A percentile compares a stretch with the other conserved stretches of the same genome.
Evolutionary conservation across 53 echinoderm and acorn worm species (phyloP).

Genomic region (Holothuria scabra): DNA sequence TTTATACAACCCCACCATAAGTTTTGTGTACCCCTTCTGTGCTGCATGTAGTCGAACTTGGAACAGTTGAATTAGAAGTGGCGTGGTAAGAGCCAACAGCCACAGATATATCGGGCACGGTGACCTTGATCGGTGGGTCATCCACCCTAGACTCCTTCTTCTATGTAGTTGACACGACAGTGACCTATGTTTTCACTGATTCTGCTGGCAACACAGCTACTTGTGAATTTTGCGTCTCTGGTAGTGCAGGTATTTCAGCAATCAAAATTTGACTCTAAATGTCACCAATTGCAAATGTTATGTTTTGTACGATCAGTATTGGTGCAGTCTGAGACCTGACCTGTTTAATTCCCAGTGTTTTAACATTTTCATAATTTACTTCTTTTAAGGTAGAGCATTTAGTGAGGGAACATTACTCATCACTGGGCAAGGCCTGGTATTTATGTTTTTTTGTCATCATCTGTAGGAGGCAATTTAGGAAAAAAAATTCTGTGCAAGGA

Average conservation of each 20-base stretch:
- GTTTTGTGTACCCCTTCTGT: background rate
- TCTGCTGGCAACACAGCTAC: slow-evolving; percentile 55
- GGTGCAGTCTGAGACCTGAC: too few relatives aligned
- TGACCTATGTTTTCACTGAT: slow-evolving; percentile 66
- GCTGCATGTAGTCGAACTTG: slow-evolving; percentile 22
- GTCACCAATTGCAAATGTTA: background rate
- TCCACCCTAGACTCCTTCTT: slow-evolving; percentile 51
- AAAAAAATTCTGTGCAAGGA: too few relatives aligned
- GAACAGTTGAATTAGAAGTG: slow-evolving; percentile 9
- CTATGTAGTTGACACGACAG: slow-evolving; percentile 28
- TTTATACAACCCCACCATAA: background rate
- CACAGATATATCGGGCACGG: slow-evolving; percentile 63
- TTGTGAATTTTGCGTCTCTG: slow-evolving; percentile 63
- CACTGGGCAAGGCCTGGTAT: too few relatives aligned
- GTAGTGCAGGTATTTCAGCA: slow-evolving; percentile 53
- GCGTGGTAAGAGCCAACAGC: slow-evolving; percentile 59
- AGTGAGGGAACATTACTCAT: too few relatives aligned
- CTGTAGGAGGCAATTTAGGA: too few relatives aligned
- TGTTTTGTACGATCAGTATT: too few relatives aligned
- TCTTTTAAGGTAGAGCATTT: too few relatives aligned
- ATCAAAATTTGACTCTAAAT: background rate
- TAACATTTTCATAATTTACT: too few relatives aligned
- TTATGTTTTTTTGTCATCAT: too few relatives aligned
- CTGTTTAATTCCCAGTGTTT: too few relatives aligned
- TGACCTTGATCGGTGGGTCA: background rate